Evolutionary conservation across 2,797 vertebrate genomes (phyloP).

Genomic region (Chiroxiphia lanceolata): DNA sequence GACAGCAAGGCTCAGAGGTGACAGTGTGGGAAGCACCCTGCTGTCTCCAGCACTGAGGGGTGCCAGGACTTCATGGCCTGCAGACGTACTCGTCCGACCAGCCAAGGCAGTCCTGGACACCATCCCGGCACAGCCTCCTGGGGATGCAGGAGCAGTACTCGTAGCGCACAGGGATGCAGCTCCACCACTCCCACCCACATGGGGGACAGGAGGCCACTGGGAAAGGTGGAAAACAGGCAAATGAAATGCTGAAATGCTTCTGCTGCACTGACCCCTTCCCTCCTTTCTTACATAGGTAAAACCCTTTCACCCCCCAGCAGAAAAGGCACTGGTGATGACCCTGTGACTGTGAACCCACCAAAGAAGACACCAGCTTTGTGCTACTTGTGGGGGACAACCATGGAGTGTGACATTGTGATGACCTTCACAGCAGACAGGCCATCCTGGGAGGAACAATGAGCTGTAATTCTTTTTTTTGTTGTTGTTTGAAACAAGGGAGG

Average conservation of each 20-base stretch:
- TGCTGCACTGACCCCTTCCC: not conserved
- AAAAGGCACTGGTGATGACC: not conserved
- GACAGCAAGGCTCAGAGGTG: not conserved
- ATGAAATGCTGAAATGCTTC: not conserved
- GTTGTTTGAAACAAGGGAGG: not conserved
- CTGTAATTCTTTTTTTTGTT: not conserved
- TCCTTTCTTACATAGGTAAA: fast-evolving
- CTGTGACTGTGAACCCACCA: not conserved
- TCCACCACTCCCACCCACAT: conserved; percentile 75
- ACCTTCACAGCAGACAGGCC: not conserved
- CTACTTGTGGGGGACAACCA: not conserved
- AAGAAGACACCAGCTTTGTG: not conserved
- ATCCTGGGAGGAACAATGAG: not conserved
- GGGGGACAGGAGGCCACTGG: conserved; percentile 68
- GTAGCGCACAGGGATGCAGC: conserved; percentile 70
- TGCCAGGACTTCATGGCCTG: conserved; percentile 3
- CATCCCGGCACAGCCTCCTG: conserved; percentile 70
- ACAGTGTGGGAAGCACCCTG: not conserved
- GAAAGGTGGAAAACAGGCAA: not conserved
- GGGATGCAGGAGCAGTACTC: conserved; percentile 79
- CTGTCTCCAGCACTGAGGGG: not conserved
- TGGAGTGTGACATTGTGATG: fast-evolving
- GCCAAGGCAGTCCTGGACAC: conserved; percentile 72
- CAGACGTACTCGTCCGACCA: conserved; percentile 80
- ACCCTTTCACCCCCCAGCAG: not conserved